Evolutionary conservation across 2,888 invertebrate species (phyloP).

Genomic region (Cheilosia vulpina): DNA sequence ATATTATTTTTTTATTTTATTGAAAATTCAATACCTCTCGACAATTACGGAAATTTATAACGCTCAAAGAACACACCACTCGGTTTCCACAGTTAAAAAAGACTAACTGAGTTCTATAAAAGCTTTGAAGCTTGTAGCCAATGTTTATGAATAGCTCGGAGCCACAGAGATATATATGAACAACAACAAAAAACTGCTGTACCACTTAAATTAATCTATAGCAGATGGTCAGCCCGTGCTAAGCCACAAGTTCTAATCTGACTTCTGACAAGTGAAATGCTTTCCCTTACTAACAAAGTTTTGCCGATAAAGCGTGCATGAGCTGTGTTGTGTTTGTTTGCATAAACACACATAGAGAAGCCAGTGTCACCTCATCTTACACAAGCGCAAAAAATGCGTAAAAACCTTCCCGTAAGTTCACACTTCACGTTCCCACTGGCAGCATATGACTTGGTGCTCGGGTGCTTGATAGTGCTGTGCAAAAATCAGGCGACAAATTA

Average conservation of each 20-base stretch:
- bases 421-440: background rate
- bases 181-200: constrained; percentile 20
- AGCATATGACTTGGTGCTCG: constrained; percentile 22
- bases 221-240: constrained; percentile 28
- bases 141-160: constrained; percentile 42
- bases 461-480: constrained; percentile 40
- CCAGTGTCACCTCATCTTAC: constrained; percentile 56
- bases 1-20: constrained; percentile 7
- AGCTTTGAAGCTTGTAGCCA: constrained; percentile 55
- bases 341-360: constrained; percentile 16
- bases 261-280: constrained; percentile 45
- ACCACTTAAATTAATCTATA: constrained; percentile 29
- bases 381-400: constrained; percentile 27
- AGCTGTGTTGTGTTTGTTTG: constrained; percentile 28
- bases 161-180: constrained; percentile 12
- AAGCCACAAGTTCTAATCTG: constrained; percentile 26
- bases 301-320: constrained; percentile 28
- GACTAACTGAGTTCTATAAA: constrained; percentile 52
- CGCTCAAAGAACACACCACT: constrained; percentile 50
- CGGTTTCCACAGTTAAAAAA: constrained; percentile 52
- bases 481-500: background rate
- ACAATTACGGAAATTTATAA: constrained; percentile 32
- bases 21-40: constrained; percentile 24
- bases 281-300: constrained; percentile 38
- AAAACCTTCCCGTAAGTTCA: constrained; percentile 14